Conservation (phyloP, 2,888 invertebrate species). For the Pandemis heparana region DNA sequence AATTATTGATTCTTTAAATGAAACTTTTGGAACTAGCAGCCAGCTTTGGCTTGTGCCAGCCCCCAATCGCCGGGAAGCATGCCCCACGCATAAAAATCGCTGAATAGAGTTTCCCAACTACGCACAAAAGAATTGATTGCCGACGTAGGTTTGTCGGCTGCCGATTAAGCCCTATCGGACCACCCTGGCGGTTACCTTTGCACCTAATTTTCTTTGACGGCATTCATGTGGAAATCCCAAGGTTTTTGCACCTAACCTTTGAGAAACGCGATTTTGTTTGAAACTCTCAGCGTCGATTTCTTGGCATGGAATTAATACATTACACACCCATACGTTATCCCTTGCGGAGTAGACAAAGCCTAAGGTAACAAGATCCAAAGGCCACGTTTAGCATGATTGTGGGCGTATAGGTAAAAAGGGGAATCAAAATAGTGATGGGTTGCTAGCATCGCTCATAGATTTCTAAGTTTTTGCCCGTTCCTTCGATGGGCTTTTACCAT, state of each 20-base stretch:
- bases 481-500: too few relatives aligned
- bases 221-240: conserved; percentile 16
- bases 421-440: too few relatives aligned
- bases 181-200: conserved; percentile 11
- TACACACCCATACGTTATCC: too few relatives aligned
- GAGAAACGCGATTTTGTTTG: not conserved
- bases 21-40: not conserved
- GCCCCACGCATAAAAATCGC: conserved; percentile 39
- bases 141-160: conserved; percentile 13
- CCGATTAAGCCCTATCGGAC: conserved; percentile 23
- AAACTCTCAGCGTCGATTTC: too few relatives aligned
- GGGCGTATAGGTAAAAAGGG: too few relatives aligned
- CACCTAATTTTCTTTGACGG: conserved; percentile 14
- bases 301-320: too few relatives aligned
- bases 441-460: too few relatives aligned
- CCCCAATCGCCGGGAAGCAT: conserved; percentile 5
- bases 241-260: not conserved
- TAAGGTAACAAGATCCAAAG: too few relatives aligned
- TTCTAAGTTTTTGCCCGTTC: too few relatives aligned
- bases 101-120: conserved; percentile 31
- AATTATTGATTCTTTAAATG: too few relatives aligned
- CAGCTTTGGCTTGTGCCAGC: not conserved
- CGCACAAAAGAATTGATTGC: conserved; percentile 38
- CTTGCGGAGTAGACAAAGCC: too few relatives aligned
- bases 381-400: too few relatives aligned